Base-by-base conservation (phyloP, 2,113 vertebrate genomes). In the Dinomys branickii region DNA sequence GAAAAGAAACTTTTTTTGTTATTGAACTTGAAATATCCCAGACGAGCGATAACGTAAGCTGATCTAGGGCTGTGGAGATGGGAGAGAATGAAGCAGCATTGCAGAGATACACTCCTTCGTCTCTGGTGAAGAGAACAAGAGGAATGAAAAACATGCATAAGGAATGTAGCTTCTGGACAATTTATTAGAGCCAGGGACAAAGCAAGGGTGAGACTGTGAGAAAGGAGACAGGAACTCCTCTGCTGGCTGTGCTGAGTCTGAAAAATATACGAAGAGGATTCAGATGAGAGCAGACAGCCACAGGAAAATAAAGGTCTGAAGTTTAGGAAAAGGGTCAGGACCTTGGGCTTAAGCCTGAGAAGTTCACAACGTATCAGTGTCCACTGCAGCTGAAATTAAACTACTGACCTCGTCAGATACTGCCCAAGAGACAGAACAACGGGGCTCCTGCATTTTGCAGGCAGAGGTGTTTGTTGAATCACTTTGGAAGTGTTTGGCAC, bases 1-100 rank as follows among this genome's bases (percentile, higher is more conserved):
- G 50, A 61, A 96, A 88, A 65, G 71, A 63, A 95, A 96, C 35
- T 63, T 77, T 83, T 85, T 19, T 83, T 77, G 78, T 69, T 77
- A 41, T 16, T 47, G 73, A 80, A 35, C 65, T 54, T 96, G 26
- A 92, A 88, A 50, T 54, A 85, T 54, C 52, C 38, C 9, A 41
- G 59, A 88, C 14, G 85, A 78, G 38, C 94, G n/a, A 50, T 47
- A 50, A 44, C 38, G 41, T 75, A 71, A 90, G 52, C 41, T 87
- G 71, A 33, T 16, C 33, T 24, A n/a, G 78, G 38, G 4, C 80
- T 73, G 4, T 11, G 24, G 17, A 22, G 14, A 0, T 0, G 1
- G 63, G 38, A 22, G 59, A 52, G 12, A 30, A 7, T 19, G 9
- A 38, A n/a, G 41, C 77, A 65, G 6, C 13, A 7, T 1, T 2